Evolutionary conservation across 2,797 vertebrate species (phyloP).

Genomic region (Takifugu ocellatus): DNA sequence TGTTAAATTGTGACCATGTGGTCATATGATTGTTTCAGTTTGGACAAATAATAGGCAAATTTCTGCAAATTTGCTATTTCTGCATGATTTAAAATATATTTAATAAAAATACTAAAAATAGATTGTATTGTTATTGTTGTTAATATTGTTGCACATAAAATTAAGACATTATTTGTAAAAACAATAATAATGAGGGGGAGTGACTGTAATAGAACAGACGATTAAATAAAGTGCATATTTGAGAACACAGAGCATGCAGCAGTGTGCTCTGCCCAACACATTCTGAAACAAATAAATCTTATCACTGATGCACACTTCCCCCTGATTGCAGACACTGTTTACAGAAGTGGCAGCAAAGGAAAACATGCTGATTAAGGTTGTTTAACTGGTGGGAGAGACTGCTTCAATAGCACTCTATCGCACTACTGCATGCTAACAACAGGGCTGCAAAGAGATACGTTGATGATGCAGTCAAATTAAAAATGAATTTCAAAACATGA

Average conservation of each 20-base stretch:
- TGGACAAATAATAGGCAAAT: neutral
- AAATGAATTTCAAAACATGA: too few species aligned
- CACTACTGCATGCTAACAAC: too few species aligned
- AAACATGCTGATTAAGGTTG: neutral
- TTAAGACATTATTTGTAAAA: neutral
- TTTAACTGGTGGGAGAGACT: neutral
- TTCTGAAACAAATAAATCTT: slow-evolving; percentile 76
- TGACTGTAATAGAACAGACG: neutral
- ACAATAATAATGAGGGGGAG: neutral
- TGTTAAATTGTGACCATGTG: neutral
- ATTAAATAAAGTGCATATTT: slow-evolving; percentile 17
- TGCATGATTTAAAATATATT: too few species aligned
- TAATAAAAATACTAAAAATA: too few species aligned
- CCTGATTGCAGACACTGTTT: slow-evolving; percentile 61
- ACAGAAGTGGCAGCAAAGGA: slow-evolving; percentile 51
- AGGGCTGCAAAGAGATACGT: too few species aligned
- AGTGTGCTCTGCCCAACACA: slow-evolving; percentile 56
- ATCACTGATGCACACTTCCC: slow-evolving; percentile 72
- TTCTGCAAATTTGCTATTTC: too few species aligned
- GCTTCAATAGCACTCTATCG: neutral
- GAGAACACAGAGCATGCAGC: slow-evolving; percentile 56
- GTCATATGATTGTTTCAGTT: slow-evolving; percentile 1
- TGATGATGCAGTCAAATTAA: too few species aligned
- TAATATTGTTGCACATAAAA: too few species aligned
- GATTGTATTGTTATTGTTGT: too few species aligned